Base-by-base conservation (phyloP, 2,888 invertebrate genomes). In the Myopa tessellatipennis region DNA sequence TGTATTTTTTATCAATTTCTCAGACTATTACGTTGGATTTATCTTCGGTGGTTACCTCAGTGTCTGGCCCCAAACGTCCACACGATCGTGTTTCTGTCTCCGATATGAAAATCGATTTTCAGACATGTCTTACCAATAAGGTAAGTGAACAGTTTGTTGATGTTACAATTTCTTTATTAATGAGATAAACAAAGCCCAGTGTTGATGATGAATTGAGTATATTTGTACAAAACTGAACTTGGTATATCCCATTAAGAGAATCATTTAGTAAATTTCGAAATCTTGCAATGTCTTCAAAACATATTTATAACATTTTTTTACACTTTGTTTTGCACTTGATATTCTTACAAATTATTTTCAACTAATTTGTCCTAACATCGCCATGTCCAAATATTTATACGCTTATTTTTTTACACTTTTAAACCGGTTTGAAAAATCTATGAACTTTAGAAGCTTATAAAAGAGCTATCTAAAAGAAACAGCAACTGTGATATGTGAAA, bases 41-140 rank as follows among this genome's bases (percentile, higher is more conserved):
- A 67, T 89, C 92, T 0, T 94, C 95, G 0, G 97, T 99, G 0
- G 97, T 96, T 72, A 96, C 98, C 3, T 98, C 97, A 34, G 95
- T 98, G 16, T 98, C 98, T 79, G 99, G 99, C 0, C 99, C 99
- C 0, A 99, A 99, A 88, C 90, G 99, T 74, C 99, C 99, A 0
- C 99, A 99, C 83, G 99, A 99, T 90, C 91, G 97, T 36, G 98
- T 99, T 4, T 93, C 97, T 0, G 96, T 98, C 0, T 90, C 93
- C 0, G 94, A 95, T 65, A 97, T 99, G 96, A 96, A 97, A 88
- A 90, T 90, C 14, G 98, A 99, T 89, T 99, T 99, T 90, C 89
- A 90, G 18, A 91, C 92, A 0, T 98, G 98, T 83, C 92, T 99
- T 14, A 92, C 91, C 16, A 97, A 92, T 85, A 98, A 97, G 92